Percentiles rank a stretch among this genome's conserved stretches.
Evolutionary conservation across 2,888 invertebrate genomes (phyloP).

Genomic region (Leptarthrus brevirostris): DNA sequence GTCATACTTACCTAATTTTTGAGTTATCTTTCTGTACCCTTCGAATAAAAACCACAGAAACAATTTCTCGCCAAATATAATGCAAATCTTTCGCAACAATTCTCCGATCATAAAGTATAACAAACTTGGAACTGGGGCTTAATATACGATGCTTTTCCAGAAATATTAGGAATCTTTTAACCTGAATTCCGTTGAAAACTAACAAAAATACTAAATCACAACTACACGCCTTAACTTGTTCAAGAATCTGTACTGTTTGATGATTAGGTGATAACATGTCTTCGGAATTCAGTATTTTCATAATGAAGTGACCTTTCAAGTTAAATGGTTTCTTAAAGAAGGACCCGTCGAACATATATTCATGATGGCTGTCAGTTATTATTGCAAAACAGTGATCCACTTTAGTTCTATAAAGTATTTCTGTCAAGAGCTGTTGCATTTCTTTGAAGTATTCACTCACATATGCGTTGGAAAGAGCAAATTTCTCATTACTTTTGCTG

Average conservation of each 20-base stretch:
- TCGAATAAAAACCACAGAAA: conserved; percentile 79
- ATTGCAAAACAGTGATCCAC: conserved; percentile 62
- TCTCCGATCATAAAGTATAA: conserved; percentile 77
- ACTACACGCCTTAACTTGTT: conserved; percentile 72
- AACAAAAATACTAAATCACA: conserved; percentile 80
- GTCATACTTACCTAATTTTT: not conserved
- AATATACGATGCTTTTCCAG: conserved; percentile 78
- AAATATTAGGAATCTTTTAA: conserved; percentile 75
- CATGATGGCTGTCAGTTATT: conserved; percentile 62
- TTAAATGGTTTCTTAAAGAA: conserved; percentile 58
- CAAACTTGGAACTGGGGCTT: conserved; percentile 77
- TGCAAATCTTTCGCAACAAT: conserved; percentile 75
- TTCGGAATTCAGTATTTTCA: conserved; percentile 73
- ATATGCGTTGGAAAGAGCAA: not conserved
- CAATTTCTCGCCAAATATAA: conserved; percentile 81
- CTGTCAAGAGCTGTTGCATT: conserved; percentile 57
- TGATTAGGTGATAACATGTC: conserved; percentile 74
- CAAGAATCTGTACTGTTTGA: conserved; percentile 70
- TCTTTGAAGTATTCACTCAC: conserved; percentile 55
- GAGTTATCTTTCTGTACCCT: conserved; percentile 57
- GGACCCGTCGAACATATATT: conserved; percentile 57
- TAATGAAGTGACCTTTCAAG: conserved; percentile 64
- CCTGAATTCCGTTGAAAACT: conserved; percentile 78
- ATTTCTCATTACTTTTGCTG: not conserved
- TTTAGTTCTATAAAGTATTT: conserved; percentile 56